phyloP scores from a whole-genome alignment of 2,113 vertebrate species.

The Crotophaga sulcirostris region DNA sequence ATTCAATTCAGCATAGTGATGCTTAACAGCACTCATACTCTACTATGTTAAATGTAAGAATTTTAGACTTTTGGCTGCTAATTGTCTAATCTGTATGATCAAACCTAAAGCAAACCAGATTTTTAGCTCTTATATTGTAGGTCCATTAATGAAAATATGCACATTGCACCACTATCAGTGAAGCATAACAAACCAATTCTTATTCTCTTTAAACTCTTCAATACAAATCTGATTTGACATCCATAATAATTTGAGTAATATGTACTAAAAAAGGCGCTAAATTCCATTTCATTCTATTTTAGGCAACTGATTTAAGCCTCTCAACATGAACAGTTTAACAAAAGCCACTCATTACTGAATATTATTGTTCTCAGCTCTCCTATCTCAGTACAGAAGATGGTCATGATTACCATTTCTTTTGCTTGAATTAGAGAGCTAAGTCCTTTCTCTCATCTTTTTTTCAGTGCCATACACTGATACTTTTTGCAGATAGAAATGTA shows the following conservation, averaged over 20 bases:
- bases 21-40: rapidly evolving
- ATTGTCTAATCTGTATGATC: background rate
- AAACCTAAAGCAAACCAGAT: background rate
- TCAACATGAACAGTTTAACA: background rate
- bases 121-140: background rate
- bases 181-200: background rate
- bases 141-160: background rate
- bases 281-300: background rate
- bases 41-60: background rate
- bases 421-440: background rate
- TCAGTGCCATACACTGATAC: background rate
- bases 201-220: background rate
- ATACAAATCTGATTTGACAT: background rate
- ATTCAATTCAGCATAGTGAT: background rate
- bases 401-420: background rate
- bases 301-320: background rate
- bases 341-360: background rate
- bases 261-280: background rate
- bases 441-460: conserved; percentile 3
- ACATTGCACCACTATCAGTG: background rate
- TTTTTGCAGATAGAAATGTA: background rate
- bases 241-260: background rate
- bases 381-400: background rate
- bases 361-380: background rate
- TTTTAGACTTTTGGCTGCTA: background rate